Base-by-base conservation (phyloP, 64 coral and sea anemone species). In the Dendronephthya gigantea region DNA sequence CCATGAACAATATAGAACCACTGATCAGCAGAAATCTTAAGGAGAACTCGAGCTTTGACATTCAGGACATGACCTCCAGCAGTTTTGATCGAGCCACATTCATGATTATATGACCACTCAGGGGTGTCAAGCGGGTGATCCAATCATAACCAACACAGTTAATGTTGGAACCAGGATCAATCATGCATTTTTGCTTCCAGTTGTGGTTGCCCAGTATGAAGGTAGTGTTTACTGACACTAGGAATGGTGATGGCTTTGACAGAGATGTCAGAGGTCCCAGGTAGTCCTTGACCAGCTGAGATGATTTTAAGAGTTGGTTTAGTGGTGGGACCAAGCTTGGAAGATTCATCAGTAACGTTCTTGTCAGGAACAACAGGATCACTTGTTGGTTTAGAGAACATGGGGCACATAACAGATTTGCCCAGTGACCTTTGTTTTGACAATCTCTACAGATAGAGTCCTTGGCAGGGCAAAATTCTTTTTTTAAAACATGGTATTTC, bases 131-230 rank as follows among this genome's bases (percentile, higher is more conserved):
- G 23, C 27, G 22, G 48, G 59, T 87, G 4, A 87, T 87, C 85
- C 40, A 79, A 32, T 87, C 39, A 87, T 79, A 87, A 72, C 85
- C 65, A 66, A 72, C 85, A 86, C 85, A 86, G 85, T 86, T 86
- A 41, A 87, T 87, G 28, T 86, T 69, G 17, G 52, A 55, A 58
- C 84, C 84, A 36, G 56, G 31, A 30, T 86, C 84, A 65, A 86
- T 40, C 84, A 86, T 86, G 50, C 84, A 86, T 2, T 25, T 52
- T 25, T 68, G 52, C 9, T 65, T 41, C 84, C 84, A 66, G 84
- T 86, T 58, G 28, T 68, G 84, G 68, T 38, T 86, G 19, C 56
- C 84, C 23, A 68, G 9, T 0, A 86, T 36, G 40, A 68, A 86
- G 40, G 40, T 65, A 86, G 84, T 39, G 84, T 65, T 34, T 68